Evolutionary conservation across 2,888 invertebrate species (phyloP).

Genomic region (Gortyna flavago): DNA sequence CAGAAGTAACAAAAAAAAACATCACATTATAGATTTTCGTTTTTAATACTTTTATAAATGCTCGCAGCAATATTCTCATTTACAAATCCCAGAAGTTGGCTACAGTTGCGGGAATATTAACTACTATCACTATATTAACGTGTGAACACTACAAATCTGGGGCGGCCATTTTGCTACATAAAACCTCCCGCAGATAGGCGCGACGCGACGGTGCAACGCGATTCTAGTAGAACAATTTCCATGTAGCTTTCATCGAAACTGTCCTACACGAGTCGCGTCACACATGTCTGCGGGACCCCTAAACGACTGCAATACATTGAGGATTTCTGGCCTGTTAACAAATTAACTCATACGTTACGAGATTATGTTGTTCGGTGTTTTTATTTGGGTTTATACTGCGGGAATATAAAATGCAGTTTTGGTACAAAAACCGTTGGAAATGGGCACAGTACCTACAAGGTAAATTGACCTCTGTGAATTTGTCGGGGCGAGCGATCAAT

Average conservation of each 20-base stretch:
- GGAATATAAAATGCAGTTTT: conserved; percentile 18
- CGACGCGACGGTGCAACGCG: background rate
- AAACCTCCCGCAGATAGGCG: too few relatives aligned
- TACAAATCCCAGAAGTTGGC: background rate
- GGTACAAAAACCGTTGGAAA: background rate
- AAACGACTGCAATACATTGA: conserved; percentile 24
- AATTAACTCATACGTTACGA: conserved; percentile 39
- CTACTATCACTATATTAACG: background rate
- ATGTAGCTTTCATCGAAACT: background rate
- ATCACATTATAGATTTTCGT: background rate
- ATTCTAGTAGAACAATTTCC: background rate
- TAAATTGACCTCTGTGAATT: background rate
- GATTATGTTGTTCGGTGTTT: conserved; percentile 36
- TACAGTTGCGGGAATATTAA: conserved; percentile 9
- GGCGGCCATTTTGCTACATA: conserved; percentile 28
- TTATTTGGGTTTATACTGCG: conserved; percentile 8
- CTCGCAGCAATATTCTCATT: background rate
- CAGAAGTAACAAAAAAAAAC: background rate
- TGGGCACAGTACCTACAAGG: background rate
- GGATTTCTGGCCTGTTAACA: conserved; percentile 37
- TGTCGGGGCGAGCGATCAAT: too few relatives aligned
- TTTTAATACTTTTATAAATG: background rate
- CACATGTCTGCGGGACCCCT: too few relatives aligned
- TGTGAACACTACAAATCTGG: conserved; percentile 19
- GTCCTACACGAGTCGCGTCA: background rate